These are phyloP conservation scores for Bhutanitis thaidina DNA, from an alignment of 2,888 invertebrate species.

Conservation along the genomic window DNA sequence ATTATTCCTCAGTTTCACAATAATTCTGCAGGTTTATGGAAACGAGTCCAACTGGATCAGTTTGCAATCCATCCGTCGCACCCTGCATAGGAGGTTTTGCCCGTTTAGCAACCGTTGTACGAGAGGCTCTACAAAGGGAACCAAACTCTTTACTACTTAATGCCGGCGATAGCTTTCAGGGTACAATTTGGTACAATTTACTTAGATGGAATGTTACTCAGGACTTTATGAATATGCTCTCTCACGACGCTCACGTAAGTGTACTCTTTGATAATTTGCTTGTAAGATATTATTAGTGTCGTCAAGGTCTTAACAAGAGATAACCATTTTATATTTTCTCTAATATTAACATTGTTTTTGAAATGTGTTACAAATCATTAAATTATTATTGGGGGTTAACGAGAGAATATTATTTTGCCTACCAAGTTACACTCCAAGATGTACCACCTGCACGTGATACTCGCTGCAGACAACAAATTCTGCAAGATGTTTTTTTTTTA, in stretches of 20 bases:
- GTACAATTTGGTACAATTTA: slow-evolving; percentile 88
- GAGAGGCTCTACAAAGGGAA: slow-evolving; percentile 58
- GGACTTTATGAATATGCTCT: slow-evolving; percentile 87
- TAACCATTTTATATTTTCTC: no score
- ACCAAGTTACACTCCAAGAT: no score
- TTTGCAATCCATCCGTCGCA: slow-evolving; percentile 66
- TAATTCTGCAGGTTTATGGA: slow-evolving; percentile 79
- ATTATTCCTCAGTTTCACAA: no score
- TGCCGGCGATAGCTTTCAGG: slow-evolving; percentile 85
- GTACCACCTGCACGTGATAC: no score
- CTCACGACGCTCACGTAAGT: slow-evolving; percentile 88
- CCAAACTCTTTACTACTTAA: slow-evolving; percentile 83
- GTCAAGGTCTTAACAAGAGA: no score
- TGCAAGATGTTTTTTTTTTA: no score
- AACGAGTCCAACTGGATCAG: slow-evolving; percentile 75
- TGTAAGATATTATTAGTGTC: no score
- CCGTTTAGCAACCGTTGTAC: slow-evolving; percentile 80
- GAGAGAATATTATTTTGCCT: no score
- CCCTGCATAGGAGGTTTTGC: slow-evolving; percentile 87
- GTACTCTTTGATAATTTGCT: slow-evolving; percentile 77
- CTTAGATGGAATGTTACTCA: slow-evolving; percentile 87
- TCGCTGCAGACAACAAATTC: no score
- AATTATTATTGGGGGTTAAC: no score
- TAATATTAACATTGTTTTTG: no score
- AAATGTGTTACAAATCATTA: no score